Evolutionary conservation across 2,797 vertebrate species (phyloP).

Genomic region (Acropternis orthonyx): DNA sequence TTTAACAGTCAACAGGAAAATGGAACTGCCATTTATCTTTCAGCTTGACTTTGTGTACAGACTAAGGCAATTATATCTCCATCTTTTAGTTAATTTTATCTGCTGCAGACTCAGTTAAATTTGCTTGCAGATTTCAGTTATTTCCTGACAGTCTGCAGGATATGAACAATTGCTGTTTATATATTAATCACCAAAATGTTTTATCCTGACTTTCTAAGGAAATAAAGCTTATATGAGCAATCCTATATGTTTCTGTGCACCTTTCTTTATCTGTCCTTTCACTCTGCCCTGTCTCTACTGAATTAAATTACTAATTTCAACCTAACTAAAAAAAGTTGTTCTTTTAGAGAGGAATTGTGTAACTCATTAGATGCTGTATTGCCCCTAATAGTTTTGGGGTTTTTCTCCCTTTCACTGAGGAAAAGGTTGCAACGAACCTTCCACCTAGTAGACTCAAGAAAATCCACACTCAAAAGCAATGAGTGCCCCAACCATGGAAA

Average conservation of each 20-base stretch:
- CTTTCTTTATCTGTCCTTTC: background rate
- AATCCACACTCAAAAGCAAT: background rate
- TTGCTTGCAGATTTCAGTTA: conserved; percentile 63
- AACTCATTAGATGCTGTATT: background rate
- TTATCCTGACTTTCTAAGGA: conserved; percentile 43
- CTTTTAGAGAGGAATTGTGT: background rate
- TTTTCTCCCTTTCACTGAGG: background rate
- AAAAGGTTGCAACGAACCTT: background rate
- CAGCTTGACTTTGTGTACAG: conserved; percentile 66
- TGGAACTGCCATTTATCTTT: conserved; percentile 69
- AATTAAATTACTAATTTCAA: background rate
- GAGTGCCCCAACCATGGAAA: background rate
- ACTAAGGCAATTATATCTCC: conserved; percentile 59
- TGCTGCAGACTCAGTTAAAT: conserved; percentile 62
- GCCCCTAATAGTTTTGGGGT: background rate
- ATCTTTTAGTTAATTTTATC: conserved; percentile 69
- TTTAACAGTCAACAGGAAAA: conserved; percentile 69
- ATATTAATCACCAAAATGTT: conserved; percentile 61
- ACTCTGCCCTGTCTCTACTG: background rate
- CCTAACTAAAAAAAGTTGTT: background rate
- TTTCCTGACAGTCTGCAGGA: conserved; percentile 64
- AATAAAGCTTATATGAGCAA: conserved; percentile 31
- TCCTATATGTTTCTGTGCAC: background rate
- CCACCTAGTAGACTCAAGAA: background rate
- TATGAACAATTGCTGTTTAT: conserved; percentile 51